These are phyloP conservation scores for Sebastes glaucus DNA, from an alignment of 2,797 vertebrate genomes.

Conservation along the genomic window DNA sequence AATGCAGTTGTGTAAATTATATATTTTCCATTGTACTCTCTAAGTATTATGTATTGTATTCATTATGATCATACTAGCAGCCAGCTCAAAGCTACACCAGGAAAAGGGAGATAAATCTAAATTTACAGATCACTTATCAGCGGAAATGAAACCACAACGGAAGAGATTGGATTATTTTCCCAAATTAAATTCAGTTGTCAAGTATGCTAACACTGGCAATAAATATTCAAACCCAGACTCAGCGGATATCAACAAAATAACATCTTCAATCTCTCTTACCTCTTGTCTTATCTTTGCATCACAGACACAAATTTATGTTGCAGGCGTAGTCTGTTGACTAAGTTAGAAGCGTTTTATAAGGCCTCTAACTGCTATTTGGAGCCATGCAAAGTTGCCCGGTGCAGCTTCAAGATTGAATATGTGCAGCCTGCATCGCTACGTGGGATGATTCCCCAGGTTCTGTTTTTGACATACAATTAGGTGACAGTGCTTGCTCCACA, in stretches of 20 bases:
- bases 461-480: constrained; percentile 62
- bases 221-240: constrained; percentile 33
- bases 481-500: constrained; percentile 41
- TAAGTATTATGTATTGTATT: not conserved
- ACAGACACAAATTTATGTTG: not conserved
- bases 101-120: constrained; percentile 26
- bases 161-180: constrained; percentile 46
- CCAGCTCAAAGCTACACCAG: constrained; percentile 6
- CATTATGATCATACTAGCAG: constrained; percentile 8
- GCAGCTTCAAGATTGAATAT: constrained; percentile 8
- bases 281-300: constrained; percentile 8
- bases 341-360: not conserved
- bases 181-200: constrained; percentile 65
- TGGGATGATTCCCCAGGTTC: constrained; percentile 13
- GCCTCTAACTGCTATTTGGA: not conserved
- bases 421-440: constrained; percentile 5
- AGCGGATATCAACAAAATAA: constrained; percentile 1
- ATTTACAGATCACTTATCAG: constrained; percentile 53
- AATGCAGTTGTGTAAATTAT: not conserved
- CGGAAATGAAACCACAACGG: constrained; percentile 57
- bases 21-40: not conserved
- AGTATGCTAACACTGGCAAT: constrained; percentile 17
- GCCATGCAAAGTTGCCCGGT: constrained; percentile 1
- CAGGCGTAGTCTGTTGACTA: constrained; percentile 17
- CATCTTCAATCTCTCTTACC: not conserved